phyloP scores from a whole-genome alignment of 2,888 invertebrate genomes.

The Siphonodentalium dalli region DNA sequence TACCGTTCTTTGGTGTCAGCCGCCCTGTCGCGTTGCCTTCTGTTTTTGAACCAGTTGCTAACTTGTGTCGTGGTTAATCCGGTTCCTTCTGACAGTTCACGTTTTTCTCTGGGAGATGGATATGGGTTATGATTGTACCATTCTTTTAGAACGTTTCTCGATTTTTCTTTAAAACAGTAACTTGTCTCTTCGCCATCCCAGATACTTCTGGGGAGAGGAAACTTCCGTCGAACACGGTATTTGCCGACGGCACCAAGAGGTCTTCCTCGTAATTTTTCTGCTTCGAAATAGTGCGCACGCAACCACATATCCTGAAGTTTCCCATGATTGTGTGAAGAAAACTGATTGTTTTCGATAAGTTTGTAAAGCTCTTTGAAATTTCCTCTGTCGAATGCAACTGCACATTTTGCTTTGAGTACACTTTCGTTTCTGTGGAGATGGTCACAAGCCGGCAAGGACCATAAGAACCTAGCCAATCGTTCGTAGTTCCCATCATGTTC shows the following conservation, averaged over 20 bases:
- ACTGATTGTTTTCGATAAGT: conserved; percentile 91
- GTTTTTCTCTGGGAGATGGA: conserved; percentile 94
- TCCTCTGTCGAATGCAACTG: conserved; percentile 88
- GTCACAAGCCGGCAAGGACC: conserved; percentile 96
- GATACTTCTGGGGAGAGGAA: conserved; percentile 95
- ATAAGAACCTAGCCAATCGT: conserved; percentile 90
- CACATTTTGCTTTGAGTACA: conserved; percentile 96
- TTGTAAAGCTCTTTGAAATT: conserved; percentile 93
- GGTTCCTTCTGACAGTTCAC: conserved; percentile 92
- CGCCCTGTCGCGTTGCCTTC: conserved; percentile 93
- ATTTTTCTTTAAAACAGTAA: conserved; percentile 92
- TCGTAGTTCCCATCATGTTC: conserved; percentile 97
- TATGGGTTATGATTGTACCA: conserved; percentile 90
- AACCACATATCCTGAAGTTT: conserved; percentile 94
- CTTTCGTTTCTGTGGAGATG: conserved; percentile 96
- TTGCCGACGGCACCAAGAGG: conserved; percentile 84
- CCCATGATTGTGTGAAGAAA: conserved; percentile 92
- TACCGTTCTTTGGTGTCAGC: conserved; percentile 73
- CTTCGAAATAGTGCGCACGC: conserved; percentile 98
- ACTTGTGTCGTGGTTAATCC: conserved; percentile 92
- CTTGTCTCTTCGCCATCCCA: conserved; percentile 99
- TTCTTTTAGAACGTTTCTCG: conserved; percentile 82
- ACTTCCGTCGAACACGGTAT: conserved; percentile 91
- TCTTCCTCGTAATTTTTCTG: conserved; percentile 90
- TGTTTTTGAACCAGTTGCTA: conserved; percentile 99